A percentile compares a stretch with the other conserved stretches of the same genome.
Conservation (phyloP, 2,888 invertebrate genomes). For the Pseudococcus jackbeardsleyi region DNA sequence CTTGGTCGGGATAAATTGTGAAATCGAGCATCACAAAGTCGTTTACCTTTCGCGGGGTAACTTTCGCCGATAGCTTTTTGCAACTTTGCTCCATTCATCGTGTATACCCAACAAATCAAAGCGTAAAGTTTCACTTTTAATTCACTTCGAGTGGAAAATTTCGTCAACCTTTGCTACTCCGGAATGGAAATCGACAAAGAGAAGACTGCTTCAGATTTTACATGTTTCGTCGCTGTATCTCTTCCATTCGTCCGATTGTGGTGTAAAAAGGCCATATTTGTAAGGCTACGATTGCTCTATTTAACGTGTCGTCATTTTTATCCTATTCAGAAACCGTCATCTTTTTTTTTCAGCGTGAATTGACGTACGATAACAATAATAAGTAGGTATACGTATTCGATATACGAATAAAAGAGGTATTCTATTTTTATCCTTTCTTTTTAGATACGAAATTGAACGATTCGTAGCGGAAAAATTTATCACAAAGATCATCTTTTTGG, state of each 20-base stretch:
- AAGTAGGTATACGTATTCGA: not conserved
- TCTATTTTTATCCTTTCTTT: not conserved
- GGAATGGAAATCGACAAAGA: not conserved
- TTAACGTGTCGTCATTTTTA: not conserved
- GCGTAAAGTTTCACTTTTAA: conserved; percentile 11
- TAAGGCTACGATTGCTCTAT: conserved; percentile 14
- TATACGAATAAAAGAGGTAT: not conserved
- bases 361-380: not conserved
- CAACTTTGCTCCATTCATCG: not conserved
- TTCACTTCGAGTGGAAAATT: not conserved
- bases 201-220: not conserved
- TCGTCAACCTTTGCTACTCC: not conserved
- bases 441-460: not conserved
- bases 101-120: not conserved
- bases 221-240: not conserved
- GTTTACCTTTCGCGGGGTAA: conserved; percentile 12
- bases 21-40: not conserved
- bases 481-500: not conserved
- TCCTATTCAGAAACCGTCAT: not conserved
- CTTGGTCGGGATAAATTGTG: not conserved
- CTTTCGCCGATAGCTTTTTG: conserved; percentile 6
- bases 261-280: not conserved
- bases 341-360: not conserved
- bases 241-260: not conserved
- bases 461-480: not conserved